These are phyloP conservation scores for Sinohyriopsis cumingii DNA, from an alignment of 2,888 invertebrate genomes.

Conservation along the genomic window DNA sequence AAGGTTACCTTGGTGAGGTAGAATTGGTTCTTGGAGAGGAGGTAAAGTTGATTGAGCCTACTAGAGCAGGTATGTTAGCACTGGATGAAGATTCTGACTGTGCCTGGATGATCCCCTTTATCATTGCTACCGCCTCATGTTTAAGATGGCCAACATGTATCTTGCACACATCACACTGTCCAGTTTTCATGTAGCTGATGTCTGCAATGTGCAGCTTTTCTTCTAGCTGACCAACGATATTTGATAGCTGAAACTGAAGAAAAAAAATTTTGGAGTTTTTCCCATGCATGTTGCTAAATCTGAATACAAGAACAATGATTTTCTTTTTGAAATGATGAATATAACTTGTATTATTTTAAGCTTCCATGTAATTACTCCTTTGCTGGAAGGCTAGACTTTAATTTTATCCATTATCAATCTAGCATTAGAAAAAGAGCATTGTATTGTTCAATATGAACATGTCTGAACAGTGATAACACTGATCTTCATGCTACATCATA, in stretches of 20 bases:
- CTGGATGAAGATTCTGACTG: constrained; percentile 45
- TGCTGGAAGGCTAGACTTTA: too few relatives aligned
- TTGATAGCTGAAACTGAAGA: constrained; percentile 40
- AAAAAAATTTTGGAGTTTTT: background rate
- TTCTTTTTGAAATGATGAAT: too few relatives aligned
- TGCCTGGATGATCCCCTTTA: constrained; percentile 63
- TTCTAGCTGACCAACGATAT: constrained; percentile 47
- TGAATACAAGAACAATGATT: too few relatives aligned
- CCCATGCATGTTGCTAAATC: background rate
- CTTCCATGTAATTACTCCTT: too few relatives aligned
- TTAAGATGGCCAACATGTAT: constrained; percentile 57
- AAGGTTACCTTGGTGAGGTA: too few relatives aligned
- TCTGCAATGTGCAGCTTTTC: constrained; percentile 54
- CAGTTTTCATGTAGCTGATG: constrained; percentile 42
- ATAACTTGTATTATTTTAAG: too few relatives aligned
- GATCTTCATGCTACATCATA: too few relatives aligned
- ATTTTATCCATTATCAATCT: too few relatives aligned
- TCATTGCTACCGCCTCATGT: constrained; percentile 63
- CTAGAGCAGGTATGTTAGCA: constrained; percentile 47
- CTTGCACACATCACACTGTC: constrained; percentile 64
- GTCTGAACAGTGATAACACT: too few relatives aligned
- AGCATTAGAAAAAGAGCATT: too few relatives aligned
- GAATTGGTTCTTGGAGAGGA: constrained; percentile 2
- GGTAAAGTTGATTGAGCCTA: constrained; percentile 46
- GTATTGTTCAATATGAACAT: too few relatives aligned